Base-by-base conservation (phyloP, 2,797 vertebrate genomes). In the Coreius guichenoti region DNA sequence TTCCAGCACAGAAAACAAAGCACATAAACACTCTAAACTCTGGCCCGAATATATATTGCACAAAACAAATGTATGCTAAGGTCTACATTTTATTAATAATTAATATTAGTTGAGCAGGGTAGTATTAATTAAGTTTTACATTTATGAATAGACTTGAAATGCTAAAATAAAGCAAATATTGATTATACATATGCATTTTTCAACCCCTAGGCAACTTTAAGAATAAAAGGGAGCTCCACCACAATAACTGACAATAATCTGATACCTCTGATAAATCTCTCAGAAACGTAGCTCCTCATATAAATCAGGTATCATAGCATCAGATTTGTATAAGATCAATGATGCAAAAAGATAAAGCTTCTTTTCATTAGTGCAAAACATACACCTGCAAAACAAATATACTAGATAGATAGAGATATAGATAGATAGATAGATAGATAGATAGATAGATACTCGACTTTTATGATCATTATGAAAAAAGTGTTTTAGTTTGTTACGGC, bases 351-450 rank as follows among this genome's bases (percentile, higher is more conserved):
- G 29, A 29, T 31, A 54, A 54, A 54, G 17, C 51, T 54, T 21
- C 19, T 54, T 21, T 17, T 51, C 49, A 6, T 31, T 49, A 21
- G 23, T 45, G 23, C 13, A 72, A 72, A 73, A 23, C 43, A 11
- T 73, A 47, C 69, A 17, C 47, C 8, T 51, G 23, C 69, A 4
- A 26, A 72, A 54, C 33, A 17, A 17, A 81, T 81, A 8, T 4
- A 33, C 3, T 16, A 8, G 17, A 82, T 63, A 74, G 81, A 81
- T 70, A 70, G 80, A 70, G 80, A 81, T 29, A 70, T 83, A 76
- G 82, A 83, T 83, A 75, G 82, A 76, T 83, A 75, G 82, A 83
- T 83, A 75, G 54, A 84, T 79, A 68, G 83, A 84, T 84, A 63
- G 39, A 83, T 84, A 84, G 72, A 83, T 73, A 72, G 73, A 26